Evolutionary conservation across 2,888 invertebrate species (phyloP).

Genomic region (Torymus aiolomorphi): DNA sequence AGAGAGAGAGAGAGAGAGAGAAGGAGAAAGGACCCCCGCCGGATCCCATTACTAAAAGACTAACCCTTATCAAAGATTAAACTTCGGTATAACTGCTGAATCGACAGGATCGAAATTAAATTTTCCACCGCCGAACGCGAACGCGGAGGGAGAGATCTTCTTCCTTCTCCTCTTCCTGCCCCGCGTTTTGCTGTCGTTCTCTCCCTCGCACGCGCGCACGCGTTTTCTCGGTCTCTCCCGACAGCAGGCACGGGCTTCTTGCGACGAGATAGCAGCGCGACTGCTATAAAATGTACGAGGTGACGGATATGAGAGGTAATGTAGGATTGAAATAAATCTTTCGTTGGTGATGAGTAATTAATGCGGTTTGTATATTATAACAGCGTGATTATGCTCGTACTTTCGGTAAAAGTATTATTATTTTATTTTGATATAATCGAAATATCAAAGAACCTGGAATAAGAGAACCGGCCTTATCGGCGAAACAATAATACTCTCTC

Average conservation of each 20-base stretch:
- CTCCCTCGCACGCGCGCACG: slow-evolving; percentile 29
- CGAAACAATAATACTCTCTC: slow-evolving; percentile 22
- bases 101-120: slow-evolving; percentile 79
- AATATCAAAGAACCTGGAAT: no score
- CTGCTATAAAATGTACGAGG: slow-evolving; percentile 28
- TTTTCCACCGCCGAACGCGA: slow-evolving; percentile 72
- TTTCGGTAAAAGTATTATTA: no score
- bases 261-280: slow-evolving; percentile 20
- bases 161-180: slow-evolving; percentile 35
- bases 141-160: slow-evolving; percentile 37
- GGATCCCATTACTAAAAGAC: slow-evolving; percentile 76
- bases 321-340: slow-evolving; percentile 16
- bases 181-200: slow-evolving; percentile 48
- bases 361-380: no score
- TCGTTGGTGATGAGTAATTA: no score
- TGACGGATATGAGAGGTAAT: slow-evolving; percentile 6
- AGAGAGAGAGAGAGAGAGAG: slow-evolving; percentile 56
- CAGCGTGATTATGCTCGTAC: background rate
- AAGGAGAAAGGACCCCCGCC: slow-evolving; percentile 66
- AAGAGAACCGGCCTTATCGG: background rate
- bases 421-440: no score
- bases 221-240: slow-evolving; percentile 55
- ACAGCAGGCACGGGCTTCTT: slow-evolving; percentile 52
- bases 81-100: slow-evolving; percentile 79
- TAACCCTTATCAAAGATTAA: slow-evolving; percentile 78